phyloP scores from a whole-genome alignment of 2,113 vertebrate species.

The Ceratotherium simum region DNA sequence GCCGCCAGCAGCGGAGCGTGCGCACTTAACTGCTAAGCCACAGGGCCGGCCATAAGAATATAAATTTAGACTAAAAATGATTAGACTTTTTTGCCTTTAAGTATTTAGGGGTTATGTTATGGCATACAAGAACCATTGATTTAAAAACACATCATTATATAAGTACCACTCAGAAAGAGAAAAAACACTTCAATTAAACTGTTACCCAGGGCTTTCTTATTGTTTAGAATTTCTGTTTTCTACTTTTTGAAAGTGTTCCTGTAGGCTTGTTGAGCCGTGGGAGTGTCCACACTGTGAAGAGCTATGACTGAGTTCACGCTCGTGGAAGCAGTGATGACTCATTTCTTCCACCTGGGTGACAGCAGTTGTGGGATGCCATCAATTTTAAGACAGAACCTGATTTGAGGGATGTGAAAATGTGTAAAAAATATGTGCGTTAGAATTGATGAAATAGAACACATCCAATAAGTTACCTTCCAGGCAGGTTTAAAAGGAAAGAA shows the following conservation, averaged over 20 bases:
- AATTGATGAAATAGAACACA: neutral
- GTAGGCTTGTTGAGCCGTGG: neutral
- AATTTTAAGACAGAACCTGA: conserved; percentile 6
- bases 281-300: neutral
- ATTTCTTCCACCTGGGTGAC: neutral
- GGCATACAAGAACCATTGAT: neutral
- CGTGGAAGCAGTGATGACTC: neutral
- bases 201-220: neutral
- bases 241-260: neutral
- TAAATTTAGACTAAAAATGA: neutral
- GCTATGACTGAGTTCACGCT: neutral
- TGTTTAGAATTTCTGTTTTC: conserved; percentile 13
- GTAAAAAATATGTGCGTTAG: neutral
- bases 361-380: neutral
- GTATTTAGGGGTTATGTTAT: neutral
- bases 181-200: neutral
- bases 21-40: no score
- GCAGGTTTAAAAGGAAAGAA: neutral
- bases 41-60: neutral
- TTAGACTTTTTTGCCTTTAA: neutral
- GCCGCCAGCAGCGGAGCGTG: no score
- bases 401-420: neutral
- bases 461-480: neutral
- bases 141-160: neutral
- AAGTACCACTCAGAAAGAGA: neutral